These are phyloP conservation scores for Eumacrocentrus americanus DNA, from an alignment of 2,888 invertebrate genomes.

Conservation along the genomic window DNA sequence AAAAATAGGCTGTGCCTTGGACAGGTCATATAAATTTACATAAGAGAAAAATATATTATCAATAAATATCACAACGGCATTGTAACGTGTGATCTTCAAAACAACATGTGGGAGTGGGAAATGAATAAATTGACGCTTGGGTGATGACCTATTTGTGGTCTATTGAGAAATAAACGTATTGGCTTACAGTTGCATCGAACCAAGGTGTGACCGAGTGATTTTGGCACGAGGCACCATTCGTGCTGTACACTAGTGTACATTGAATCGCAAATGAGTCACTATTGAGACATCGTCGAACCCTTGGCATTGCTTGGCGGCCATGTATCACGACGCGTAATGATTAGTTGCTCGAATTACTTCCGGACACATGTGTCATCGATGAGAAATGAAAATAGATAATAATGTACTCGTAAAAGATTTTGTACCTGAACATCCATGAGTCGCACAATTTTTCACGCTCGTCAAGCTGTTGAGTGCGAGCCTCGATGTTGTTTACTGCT, in stretches of 20 bases:
- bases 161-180: conserved; percentile 22
- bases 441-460: conserved; percentile 45
- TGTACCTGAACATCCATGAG: conserved; percentile 49
- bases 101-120: neutral
- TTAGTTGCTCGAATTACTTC: conserved; percentile 4
- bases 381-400: neutral
- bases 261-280: conserved; percentile 32
- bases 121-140: neutral
- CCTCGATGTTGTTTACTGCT: conserved; percentile 44
- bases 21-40: too few species aligned
- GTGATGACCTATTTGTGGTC: conserved; percentile 19
- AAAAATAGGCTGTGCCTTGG: neutral
- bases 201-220: conserved; percentile 19
- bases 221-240: conserved; percentile 23
- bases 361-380: neutral
- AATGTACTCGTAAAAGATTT: neutral
- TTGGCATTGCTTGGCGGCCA: conserved; percentile 43
- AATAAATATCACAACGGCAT: too few species aligned
- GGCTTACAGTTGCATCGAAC: conserved; percentile 14
- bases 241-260: conserved; percentile 2
- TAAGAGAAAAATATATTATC: too few species aligned
- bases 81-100: neutral
- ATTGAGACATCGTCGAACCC: conserved; percentile 42
- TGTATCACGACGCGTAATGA: neutral
- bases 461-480: conserved; percentile 42